A percentile compares a stretch with the other conserved stretches of the same genome.
These are phyloP conservation scores for Phenacoccus solenopsis DNA, from an alignment of 1,140 invertebrate genomes.

Conservation along the genomic window DNA sequence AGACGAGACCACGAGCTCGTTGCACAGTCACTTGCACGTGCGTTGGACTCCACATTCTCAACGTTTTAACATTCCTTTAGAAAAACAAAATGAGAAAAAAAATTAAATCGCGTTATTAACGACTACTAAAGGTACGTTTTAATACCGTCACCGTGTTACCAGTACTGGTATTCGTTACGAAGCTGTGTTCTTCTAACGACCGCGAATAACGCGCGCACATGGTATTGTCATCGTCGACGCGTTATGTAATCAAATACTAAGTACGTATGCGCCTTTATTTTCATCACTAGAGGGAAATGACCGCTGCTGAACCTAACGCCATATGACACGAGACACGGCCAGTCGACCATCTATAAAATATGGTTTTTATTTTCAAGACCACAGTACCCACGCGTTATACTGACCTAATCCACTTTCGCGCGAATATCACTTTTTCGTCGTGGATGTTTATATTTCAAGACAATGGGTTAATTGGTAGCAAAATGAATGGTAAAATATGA, in stretches of 20 bases:
- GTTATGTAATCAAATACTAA: not conserved
- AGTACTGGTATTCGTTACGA: not conserved
- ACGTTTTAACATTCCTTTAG: not conserved
- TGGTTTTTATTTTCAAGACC: not conserved
- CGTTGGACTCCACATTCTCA: slow-evolving; percentile 65
- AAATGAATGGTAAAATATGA: too few relatives aligned
- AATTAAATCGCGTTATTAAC: not conserved
- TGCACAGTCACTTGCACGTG: slow-evolving; percentile 76
- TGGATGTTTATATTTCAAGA: too few relatives aligned
- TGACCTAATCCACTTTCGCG: not conserved
- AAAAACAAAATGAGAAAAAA: not conserved
- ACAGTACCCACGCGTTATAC: not conserved
- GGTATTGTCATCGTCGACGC: not conserved
- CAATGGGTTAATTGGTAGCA: too few relatives aligned
- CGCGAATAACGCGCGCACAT: not conserved
- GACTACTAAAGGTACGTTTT: too few relatives aligned
- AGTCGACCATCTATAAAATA: too few relatives aligned
- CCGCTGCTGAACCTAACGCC: not conserved
- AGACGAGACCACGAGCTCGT: slow-evolving; percentile 52
- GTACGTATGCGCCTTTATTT: too few relatives aligned
- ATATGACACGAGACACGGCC: too few relatives aligned
- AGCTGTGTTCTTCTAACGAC: not conserved
- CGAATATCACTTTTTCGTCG: too few relatives aligned
- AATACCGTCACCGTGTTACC: too few relatives aligned
- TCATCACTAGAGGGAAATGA: not conserved